Percentiles rank a stretch among this genome's conserved stretches.
These are phyloP conservation scores for Pangasius larnaudii DNA, from an alignment of 2,797 vertebrate species.

Conservation along the genomic window DNA sequence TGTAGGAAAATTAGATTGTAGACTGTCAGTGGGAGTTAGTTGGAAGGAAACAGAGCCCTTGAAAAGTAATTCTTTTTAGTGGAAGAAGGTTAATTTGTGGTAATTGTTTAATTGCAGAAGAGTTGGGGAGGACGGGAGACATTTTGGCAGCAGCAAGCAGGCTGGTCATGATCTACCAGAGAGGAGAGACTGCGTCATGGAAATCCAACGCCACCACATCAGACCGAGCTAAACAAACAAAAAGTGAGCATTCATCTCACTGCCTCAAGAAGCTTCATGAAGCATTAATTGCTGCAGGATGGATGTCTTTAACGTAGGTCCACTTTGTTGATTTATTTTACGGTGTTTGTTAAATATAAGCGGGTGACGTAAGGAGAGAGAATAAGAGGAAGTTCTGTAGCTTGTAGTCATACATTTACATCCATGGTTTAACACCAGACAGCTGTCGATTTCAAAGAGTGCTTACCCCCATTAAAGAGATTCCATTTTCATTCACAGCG, in stretches of 20 bases:
- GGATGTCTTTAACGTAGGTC: conserved; percentile 50
- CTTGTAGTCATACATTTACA: neutral
- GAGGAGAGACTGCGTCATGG: conserved; percentile 44
- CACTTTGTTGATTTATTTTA: conserved; percentile 60
- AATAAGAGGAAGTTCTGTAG: neutral
- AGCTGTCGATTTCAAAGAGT: conserved; percentile 21
- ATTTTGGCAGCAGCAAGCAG: conserved; percentile 59
- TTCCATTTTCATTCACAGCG: conserved; percentile 39
- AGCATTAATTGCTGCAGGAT: conserved; percentile 54
- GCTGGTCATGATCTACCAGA: conserved; percentile 59
- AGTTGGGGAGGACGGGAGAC: conserved; percentile 60
- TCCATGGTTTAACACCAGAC: neutral
- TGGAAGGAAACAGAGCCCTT: conserved; percentile 31
- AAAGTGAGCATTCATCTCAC: conserved; percentile 58
- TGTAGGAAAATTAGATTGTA: conserved; percentile 54
- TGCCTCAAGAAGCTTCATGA: conserved; percentile 52
- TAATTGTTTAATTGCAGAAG: conserved; percentile 72
- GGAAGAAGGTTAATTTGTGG: conserved; percentile 62
- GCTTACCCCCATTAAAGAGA: conserved; percentile 44
- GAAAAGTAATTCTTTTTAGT: conserved; percentile 45
- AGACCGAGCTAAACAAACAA: conserved; percentile 54
- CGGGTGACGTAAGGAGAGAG: neutral
- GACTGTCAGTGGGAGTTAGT: conserved; percentile 28
- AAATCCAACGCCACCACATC: conserved; percentile 45
- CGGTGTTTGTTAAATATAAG: conserved; percentile 22